Conservation (phyloP, 2,113 vertebrate species). For the Vireo altiloquus region DNA sequence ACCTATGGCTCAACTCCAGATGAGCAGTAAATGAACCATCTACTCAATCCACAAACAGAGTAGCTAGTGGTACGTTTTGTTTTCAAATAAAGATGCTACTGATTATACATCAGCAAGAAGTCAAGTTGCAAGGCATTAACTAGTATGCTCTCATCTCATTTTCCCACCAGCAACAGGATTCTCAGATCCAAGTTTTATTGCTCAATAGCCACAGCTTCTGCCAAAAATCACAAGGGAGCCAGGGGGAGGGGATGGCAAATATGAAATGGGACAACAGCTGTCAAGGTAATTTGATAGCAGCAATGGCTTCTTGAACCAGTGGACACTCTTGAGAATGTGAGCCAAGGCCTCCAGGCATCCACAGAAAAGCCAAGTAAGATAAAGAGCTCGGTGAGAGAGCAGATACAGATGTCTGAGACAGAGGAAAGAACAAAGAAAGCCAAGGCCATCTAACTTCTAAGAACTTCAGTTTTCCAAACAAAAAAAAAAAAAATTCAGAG, state of each 20-base stretch:
- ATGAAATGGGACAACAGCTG: conserved; percentile 62
- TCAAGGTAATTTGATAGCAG: conserved; percentile 66
- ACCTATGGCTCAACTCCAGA: background rate
- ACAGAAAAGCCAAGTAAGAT: conserved; percentile 63
- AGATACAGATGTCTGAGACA: conserved; percentile 57
- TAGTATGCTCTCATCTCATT: conserved; percentile 21
- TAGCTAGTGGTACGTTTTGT: conserved; percentile 38
- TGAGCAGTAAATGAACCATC: conserved; percentile 5
- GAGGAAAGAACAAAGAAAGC: conserved; percentile 53
- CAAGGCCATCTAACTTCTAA: conserved; percentile 62
- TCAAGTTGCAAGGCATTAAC: conserved; percentile 50
- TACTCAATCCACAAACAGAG: background rate
- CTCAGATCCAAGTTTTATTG: conserved; percentile 58
- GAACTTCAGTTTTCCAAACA: conserved; percentile 60
- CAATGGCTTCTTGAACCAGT: conserved; percentile 57
- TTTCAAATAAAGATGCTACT: conserved; percentile 56
- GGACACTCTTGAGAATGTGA: conserved; percentile 61
- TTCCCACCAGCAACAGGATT: conserved; percentile 61
- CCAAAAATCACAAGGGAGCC: conserved; percentile 64
- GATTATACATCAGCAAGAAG: conserved; percentile 50
- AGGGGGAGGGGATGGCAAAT: conserved; percentile 57
- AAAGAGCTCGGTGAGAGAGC: conserved; percentile 54
- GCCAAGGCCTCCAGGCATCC: conserved; percentile 61
- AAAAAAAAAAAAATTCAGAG: background rate
- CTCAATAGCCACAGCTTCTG: conserved; percentile 58